Conservation (phyloP, 2,888 invertebrate genomes). For the Apodemia duryi region DNA sequence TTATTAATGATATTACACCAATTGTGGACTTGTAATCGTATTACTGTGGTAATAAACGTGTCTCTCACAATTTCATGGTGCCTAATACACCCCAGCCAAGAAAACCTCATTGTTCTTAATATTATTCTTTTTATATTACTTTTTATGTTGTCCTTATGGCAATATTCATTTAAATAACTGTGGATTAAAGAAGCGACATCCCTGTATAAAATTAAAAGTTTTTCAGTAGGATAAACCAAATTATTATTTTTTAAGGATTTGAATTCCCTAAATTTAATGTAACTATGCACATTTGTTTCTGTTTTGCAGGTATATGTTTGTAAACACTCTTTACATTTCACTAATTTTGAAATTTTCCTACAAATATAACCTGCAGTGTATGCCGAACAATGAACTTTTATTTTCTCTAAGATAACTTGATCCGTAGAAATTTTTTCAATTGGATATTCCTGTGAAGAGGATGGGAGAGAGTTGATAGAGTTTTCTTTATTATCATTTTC, state of each 20-base stretch:
- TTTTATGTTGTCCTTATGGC: not conserved
- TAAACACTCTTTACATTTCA: constrained; percentile 18
- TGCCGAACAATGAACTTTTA: constrained; percentile 22
- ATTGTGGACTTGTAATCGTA: constrained; percentile 21
- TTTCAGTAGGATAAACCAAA: constrained; percentile 21
- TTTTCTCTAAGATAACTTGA: constrained; percentile 21
- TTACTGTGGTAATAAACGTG: constrained; percentile 16
- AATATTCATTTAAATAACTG: constrained; percentile 9
- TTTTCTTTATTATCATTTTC: constrained; percentile 15
- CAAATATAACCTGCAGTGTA: constrained; percentile 26
- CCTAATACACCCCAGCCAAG: constrained; percentile 13
- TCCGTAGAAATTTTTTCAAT: not conserved
- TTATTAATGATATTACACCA: constrained; percentile 21
- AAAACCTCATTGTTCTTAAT: constrained; percentile 4
- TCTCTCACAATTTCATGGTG: not conserved
- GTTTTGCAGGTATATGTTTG: constrained; percentile 14
- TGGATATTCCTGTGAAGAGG: constrained; percentile 4
- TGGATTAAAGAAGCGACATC: constrained; percentile 1
- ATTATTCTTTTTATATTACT: constrained; percentile 2
- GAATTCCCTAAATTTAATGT: constrained; percentile 22
- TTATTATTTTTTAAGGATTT: constrained; percentile 25
- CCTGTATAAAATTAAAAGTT: not conserved
- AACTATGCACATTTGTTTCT: too few species aligned
- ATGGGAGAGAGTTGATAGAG: not conserved
- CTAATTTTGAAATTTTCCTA: constrained; percentile 22